Evolutionary conservation across 1,140 invertebrate species (phyloP), one percentile per base, ranked within the genome.

Genomic region (Bombus confusus): DNA sequence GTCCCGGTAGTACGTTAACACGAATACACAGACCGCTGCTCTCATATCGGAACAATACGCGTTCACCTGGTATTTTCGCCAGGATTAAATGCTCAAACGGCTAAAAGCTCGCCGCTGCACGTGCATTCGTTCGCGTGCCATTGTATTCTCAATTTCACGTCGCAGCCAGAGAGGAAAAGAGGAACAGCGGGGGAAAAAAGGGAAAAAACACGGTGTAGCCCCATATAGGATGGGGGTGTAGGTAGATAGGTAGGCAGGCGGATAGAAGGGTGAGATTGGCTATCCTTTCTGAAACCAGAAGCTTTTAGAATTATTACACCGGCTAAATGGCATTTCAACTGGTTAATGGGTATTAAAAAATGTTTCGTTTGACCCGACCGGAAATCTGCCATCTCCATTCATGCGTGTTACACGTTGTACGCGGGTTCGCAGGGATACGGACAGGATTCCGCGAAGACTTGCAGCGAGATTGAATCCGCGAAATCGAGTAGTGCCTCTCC

Each of bases 321-420:
- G 83, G n/a, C 57, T 80, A 85, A 85, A 85, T 80, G 83, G 76
- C 83, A 85, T 64, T 79, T 80, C 76, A 80, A 28, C 52, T 85
- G 37, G 83, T 85, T 85, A 85, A 85, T 85, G 83, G 83, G 83
- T 85, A 85, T 85, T 80, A 85, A 85, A 85, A 85, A 85, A 80
- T 73, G 83, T 85, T 85, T 85, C 83, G 47, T 85, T 79, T 71
- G 76, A 72, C 77, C 76, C 83, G 25, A 34, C 77, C 57, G 68
- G 68, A 80, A 80, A 85, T 85, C 39, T 47, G 68, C 34, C 72
- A 72, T 72, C 74, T 47, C 83, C 41, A 80, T 85, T 85, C 77
- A 85, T 43, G 39, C 22, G 66, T 72, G 57, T 25, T 47, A 18
- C 52, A 18, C 68, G 39, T 41, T 12, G 37, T 22, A 68, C 66